Evolutionary conservation across 2,797 vertebrate genomes (phyloP).

Genomic region (Diceros bicornis): DNA sequence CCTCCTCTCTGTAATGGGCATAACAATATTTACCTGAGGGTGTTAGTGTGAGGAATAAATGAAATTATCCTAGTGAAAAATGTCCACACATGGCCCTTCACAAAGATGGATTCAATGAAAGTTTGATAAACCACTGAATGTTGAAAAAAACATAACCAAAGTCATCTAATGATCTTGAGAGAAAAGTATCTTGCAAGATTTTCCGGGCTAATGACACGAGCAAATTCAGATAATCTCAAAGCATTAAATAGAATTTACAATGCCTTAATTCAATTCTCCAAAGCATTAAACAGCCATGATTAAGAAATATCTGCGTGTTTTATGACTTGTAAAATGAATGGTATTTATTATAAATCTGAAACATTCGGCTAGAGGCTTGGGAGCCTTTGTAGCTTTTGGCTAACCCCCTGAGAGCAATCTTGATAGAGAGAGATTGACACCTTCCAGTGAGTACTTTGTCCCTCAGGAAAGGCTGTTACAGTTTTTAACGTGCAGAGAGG

Average conservation of each 20-base stretch:
- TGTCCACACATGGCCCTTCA: background rate
- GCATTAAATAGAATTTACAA: conserved; percentile 77
- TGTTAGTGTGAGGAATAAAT: background rate
- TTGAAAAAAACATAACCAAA: conserved; percentile 43
- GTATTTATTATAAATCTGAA: conserved; percentile 39
- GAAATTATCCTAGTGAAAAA: conserved; percentile 17
- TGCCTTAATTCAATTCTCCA: conserved; percentile 72
- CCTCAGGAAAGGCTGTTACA: background rate
- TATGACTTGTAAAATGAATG: conserved; percentile 56
- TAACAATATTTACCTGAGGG: background rate
- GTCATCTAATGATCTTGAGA: conserved; percentile 31
- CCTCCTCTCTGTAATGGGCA: background rate
- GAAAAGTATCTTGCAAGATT: conserved; percentile 54
- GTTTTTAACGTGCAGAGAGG: background rate
- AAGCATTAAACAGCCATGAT: conserved; percentile 67
- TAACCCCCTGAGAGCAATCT: background rate
- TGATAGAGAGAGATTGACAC: background rate
- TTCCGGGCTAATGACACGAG: conserved; percentile 65
- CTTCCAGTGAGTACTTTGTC: background rate
- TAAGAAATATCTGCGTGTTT: conserved; percentile 74
- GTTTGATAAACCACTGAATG: conserved; percentile 29
- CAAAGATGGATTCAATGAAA: background rate
- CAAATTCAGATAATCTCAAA: conserved; percentile 77
- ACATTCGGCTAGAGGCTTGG: background rate
- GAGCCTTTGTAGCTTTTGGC: conserved; percentile 25